Percentiles rank a stretch among this genome's conserved stretches.
Evolutionary conservation across 2,113 vertebrate genomes (phyloP).

Genomic region (Asarcornis scutulata): DNA sequence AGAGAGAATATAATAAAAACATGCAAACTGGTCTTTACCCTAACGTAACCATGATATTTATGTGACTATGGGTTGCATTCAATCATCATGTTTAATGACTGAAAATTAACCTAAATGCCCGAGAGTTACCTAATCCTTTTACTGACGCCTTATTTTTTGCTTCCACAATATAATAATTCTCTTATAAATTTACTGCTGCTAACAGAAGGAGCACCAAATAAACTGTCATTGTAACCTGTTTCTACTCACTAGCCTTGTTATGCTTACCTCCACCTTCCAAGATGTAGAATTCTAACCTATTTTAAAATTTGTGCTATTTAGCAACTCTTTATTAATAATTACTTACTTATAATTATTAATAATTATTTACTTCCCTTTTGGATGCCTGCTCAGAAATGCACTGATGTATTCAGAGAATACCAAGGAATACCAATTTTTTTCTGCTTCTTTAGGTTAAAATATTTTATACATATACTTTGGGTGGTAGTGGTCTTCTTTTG

Average conservation of each 20-base stretch:
- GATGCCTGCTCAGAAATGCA: not conserved
- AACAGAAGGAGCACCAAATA: not conserved
- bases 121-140: not conserved
- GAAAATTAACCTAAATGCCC: not conserved
- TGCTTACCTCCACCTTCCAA: not conserved
- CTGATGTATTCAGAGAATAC: not conserved
- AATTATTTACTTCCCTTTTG: not conserved
- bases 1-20: not conserved
- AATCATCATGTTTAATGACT: not conserved
- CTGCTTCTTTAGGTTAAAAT: not conserved
- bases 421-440: not conserved
- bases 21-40: not conserved
- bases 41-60: not conserved
- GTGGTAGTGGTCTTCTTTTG: not conserved
- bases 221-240: not conserved
- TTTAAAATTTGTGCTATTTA: not conserved
- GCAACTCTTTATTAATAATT: not conserved
- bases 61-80: fast-evolving
- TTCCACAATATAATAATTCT: not conserved
- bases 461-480: not conserved
- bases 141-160: not conserved
- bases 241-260: not conserved
- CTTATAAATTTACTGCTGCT: not conserved
- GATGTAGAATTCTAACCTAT: not conserved
- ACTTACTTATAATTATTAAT: not conserved